Evolutionary conservation across 35 echinoderm and acorn worm species (phyloP), one percentile per base, ranked within the genome.

Genomic region (Ophioderma brevispina): DNA sequence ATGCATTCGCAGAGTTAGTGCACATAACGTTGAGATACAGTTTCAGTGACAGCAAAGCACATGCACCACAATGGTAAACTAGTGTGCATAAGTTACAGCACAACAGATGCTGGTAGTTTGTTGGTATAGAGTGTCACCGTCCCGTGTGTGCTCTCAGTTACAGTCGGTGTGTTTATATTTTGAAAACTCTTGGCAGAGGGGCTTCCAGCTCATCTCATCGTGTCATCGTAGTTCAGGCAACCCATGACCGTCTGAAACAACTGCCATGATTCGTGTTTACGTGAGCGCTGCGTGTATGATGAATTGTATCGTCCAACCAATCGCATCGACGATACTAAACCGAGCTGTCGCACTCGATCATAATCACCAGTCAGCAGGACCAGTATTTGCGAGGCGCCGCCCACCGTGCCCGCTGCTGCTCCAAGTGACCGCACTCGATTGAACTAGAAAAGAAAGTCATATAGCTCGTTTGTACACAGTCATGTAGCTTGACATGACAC

Each of bases 131-230:
- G 35, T 41, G 37, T 84, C 37, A 75, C 46, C 46, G 43, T 59
- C 52, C 52, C 46, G 37, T 59, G 83, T 85, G 52, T 35, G 63
- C 83, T 63, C 37, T 82, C 43, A 34, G 83, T 64, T 64, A 31
- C 83, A 31, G 35, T 59, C 46, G 52, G 49, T 63, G 83, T 85
- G 83, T 85, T 85, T 64, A 85, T 85, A 59, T 85, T 85, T 85
- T 85, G 59, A 8, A 35, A 85, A 85, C 43, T 85, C 83, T 59
- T 40, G 32, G 50, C 32, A 23, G 52, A 84, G 83, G n/a, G 43
- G 32, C 35, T 52, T 30, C 59, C 59, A 70, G 28, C 59, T 70
- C 59, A 70, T 70, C 59, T 70, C 46, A 21, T 85, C 83, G 39
- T 85, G 55, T 85, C 83, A 85, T 85, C 83, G 36, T 59, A 85